These are phyloP conservation scores for Ceyx erithaca DNA, from an alignment of 2,797 vertebrate species.

Conservation along the genomic window DNA sequence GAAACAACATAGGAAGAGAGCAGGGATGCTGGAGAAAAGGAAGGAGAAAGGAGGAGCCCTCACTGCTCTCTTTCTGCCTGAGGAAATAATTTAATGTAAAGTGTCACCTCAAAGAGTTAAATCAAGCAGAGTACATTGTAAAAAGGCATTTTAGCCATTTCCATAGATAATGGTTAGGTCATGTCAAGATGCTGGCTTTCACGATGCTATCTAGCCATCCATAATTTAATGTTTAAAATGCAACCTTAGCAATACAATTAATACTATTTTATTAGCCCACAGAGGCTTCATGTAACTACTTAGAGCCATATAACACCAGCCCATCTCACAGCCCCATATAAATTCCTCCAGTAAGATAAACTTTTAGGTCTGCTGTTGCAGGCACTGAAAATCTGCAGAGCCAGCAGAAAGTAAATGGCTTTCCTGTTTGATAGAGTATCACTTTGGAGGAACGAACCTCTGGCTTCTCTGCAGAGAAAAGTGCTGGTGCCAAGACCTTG, in stretches of 20 bases:
- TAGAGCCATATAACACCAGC: constrained; percentile 63
- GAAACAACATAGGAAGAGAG: background rate
- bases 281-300: constrained; percentile 62
- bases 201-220: constrained; percentile 61
- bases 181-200: constrained; percentile 61
- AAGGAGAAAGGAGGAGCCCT: background rate
- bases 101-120: constrained; percentile 62
- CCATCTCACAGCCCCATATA: constrained; percentile 54
- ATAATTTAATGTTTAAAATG: constrained; percentile 76
- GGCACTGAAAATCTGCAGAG: constrained; percentile 57
- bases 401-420: constrained; percentile 70
- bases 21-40: background rate
- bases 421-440: constrained; percentile 70
- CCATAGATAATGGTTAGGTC: constrained; percentile 73
- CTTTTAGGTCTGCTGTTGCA: constrained; percentile 57
- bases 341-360: constrained; percentile 74
- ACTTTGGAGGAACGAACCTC: constrained; percentile 11
- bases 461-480: constrained; percentile 48
- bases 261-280: constrained; percentile 71
- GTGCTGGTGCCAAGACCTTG: constrained; percentile 53
- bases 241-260: constrained; percentile 76
- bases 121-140: constrained; percentile 43
- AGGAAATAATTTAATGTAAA: constrained; percentile 53
- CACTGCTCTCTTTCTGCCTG: background rate
- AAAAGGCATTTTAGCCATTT: constrained; percentile 62